A percentile compares a stretch with the other conserved stretches of the same genome.
Evolutionary conservation across 2,888 invertebrate species (phyloP).

Genomic region (Yponomeuta cagnagella): DNA sequence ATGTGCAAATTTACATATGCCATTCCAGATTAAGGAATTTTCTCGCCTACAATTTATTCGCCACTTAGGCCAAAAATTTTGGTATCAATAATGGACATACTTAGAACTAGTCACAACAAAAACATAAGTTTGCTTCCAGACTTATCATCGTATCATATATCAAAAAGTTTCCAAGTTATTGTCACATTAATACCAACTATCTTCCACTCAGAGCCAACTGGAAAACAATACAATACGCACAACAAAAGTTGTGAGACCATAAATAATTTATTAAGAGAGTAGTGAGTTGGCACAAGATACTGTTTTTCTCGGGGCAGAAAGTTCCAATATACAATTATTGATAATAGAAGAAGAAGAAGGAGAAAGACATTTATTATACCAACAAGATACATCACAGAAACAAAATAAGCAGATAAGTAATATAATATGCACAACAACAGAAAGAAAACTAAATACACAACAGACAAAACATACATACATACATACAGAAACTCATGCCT

Average conservation of each 20-base stretch:
- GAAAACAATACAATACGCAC: neutral
- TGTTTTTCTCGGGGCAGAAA: neutral
- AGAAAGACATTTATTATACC: neutral
- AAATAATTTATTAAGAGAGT: neutral
- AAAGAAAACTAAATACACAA: too few species aligned
- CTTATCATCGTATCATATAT: neutral
- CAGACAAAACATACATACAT: too few species aligned
- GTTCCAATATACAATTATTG: neutral
- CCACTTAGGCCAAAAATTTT: neutral
- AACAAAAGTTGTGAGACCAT: neutral
- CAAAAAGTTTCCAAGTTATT: neutral
- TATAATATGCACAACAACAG: too few species aligned
- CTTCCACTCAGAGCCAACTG: neutral
- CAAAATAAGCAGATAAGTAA: too few species aligned
- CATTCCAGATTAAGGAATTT: too few species aligned
- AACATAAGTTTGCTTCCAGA: neutral
- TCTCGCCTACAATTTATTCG: too few species aligned
- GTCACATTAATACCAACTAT: conserved; percentile 1
- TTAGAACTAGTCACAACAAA: neutral
- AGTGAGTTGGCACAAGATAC: neutral
- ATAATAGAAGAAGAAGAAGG: too few species aligned
- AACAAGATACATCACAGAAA: too few species aligned
- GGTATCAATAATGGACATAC: neutral
- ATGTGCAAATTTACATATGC: too few species aligned
- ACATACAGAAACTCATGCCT: too few species aligned